Percentiles rank a stretch among this genome's conserved stretches.
Conservation (phyloP, 2,113 vertebrate species). For the Pseudorasbora parva region DNA sequence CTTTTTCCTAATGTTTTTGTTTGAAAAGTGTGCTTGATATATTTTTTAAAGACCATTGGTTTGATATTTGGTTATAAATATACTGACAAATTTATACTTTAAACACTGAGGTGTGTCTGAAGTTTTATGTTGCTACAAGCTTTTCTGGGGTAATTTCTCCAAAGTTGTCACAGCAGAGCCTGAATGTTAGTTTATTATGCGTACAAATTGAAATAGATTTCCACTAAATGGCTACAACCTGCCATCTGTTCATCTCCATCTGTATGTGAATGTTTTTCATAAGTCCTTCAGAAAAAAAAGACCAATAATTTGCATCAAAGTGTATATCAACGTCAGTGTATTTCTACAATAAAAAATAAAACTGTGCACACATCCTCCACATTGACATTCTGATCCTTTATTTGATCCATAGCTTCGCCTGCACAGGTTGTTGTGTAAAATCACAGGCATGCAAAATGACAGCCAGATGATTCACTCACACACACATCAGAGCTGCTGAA, state of each 20-base stretch:
- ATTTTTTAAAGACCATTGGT: background rate
- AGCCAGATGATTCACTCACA: background rate
- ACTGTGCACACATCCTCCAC: background rate
- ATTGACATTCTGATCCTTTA: slow-evolving; percentile 26
- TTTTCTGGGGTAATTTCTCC: background rate
- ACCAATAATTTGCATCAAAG: slow-evolving; percentile 5
- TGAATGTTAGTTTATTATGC: slow-evolving; percentile 29
- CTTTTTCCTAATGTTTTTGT: no score
- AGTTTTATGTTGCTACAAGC: background rate
- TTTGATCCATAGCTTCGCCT: slow-evolving; percentile 34
- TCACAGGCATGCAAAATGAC: slow-evolving; percentile 40
- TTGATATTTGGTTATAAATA: background rate
- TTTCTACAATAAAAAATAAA: background rate
- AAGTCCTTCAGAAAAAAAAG: background rate
- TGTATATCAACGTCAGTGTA: background rate
- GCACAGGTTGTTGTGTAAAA: slow-evolving; percentile 38
- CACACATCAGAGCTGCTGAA: slow-evolving; percentile 21
- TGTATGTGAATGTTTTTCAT: slow-evolving; percentile 23
- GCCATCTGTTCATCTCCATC: slow-evolving; percentile 8
- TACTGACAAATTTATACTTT: background rate
- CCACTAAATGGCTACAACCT: slow-evolving; percentile 22
- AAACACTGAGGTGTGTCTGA: background rate
- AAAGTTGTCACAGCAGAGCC: background rate
- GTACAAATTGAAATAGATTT: slow-evolving; percentile 34
- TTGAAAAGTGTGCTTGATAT: background rate